These are phyloP conservation scores for Hylaeus anthracinus DNA, from an alignment of 1,140 invertebrate genomes.

Conservation along the genomic window DNA sequence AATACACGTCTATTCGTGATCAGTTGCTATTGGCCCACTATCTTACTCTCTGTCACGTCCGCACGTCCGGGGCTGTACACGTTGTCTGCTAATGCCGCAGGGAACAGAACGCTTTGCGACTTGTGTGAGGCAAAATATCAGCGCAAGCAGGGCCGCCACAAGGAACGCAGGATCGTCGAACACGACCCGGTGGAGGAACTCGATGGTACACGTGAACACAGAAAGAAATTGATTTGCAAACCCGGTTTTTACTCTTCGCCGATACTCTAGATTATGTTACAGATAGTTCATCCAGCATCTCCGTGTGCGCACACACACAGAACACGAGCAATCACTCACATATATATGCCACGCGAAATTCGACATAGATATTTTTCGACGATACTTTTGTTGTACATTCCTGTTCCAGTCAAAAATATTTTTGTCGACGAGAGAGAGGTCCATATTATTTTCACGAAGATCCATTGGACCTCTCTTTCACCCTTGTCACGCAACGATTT, in stretches of 20 bases:
- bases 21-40: conserved; percentile 29
- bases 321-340: conserved; percentile 13
- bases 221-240: conserved; percentile 38
- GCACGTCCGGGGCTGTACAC: conserved; percentile 60
- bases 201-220: conserved; percentile 70
- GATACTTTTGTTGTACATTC: neutral
- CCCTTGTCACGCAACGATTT: neutral
- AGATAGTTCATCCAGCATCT: conserved; percentile 46
- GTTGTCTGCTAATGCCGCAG: conserved; percentile 81
- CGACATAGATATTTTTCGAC: neutral
- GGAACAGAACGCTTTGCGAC: conserved; percentile 93
- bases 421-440: neutral
- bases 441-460: neutral
- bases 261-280: conserved; percentile 47
- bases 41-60: conserved; percentile 36
- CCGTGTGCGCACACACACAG: conserved; percentile 12
- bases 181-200: conserved; percentile 80
- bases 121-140: conserved; percentile 88
- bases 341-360: too few relatives aligned
- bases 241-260: conserved; percentile 29
- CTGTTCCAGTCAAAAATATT: neutral
- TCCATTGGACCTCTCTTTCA: neutral
- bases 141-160: conserved; percentile 85
- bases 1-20: conserved; percentile 9
- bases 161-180: conserved; percentile 82